phyloP scores from a whole-genome alignment of 2,113 vertebrate species.

The Otolemur garnettii region DNA sequence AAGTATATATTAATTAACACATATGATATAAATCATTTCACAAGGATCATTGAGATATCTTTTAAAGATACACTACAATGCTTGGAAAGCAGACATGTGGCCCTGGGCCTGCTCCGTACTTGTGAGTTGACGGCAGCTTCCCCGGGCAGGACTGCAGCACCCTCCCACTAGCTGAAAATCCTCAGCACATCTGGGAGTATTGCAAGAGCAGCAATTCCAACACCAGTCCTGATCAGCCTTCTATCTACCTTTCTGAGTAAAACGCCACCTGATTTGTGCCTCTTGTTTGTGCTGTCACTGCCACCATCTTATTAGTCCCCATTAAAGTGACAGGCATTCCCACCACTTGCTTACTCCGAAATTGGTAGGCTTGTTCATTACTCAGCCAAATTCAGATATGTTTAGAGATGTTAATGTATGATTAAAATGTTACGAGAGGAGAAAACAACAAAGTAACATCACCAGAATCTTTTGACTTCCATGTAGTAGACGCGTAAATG shows the following conservation, averaged over 20 bases:
- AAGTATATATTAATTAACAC: not conserved
- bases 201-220: not conserved
- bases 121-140: not conserved
- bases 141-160: rapidly evolving
- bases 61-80: not conserved
- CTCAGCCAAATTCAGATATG: not conserved
- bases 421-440: not conserved
- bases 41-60: not conserved
- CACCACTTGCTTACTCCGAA: too few species aligned
- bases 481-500: not conserved
- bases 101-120: not conserved
- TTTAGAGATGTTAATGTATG: not conserved
- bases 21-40: not conserved
- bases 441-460: not conserved
- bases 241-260: not conserved
- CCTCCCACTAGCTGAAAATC: rapidly evolving
- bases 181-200: not conserved
- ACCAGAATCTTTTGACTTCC: not conserved
- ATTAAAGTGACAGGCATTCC: not conserved
- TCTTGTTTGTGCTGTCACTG: rapidly evolving
- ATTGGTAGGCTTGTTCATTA: not conserved
- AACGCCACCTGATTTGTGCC: rapidly evolving
- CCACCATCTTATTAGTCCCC: not conserved
- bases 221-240: rapidly evolving
- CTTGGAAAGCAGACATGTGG: not conserved